phyloP scores from a whole-genome alignment of 2,113 vertebrate species.

The Smithornis capensis region DNA sequence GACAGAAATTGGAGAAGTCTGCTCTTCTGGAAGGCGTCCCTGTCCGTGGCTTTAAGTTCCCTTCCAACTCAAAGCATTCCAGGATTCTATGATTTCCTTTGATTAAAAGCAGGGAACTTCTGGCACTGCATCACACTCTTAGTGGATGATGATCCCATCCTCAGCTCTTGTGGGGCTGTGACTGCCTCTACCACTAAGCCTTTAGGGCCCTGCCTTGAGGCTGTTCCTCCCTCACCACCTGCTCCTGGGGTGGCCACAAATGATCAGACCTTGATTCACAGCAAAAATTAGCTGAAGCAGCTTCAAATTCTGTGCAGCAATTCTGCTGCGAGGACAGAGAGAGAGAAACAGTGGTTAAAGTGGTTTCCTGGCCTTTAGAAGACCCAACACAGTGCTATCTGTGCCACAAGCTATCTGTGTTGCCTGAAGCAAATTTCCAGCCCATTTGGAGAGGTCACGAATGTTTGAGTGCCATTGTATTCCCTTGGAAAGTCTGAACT shows the following conservation, averaged over 20 bases:
- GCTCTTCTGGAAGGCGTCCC: neutral
- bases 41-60: neutral
- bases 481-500: neutral
- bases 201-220: neutral
- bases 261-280: neutral
- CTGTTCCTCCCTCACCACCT: neutral
- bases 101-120: neutral
- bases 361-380: neutral
- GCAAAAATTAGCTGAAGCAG: neutral
- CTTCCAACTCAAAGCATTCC: neutral
- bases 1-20: neutral
- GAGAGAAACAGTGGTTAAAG: neutral
- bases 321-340: neutral
- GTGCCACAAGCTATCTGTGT: neutral
- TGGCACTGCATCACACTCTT: neutral
- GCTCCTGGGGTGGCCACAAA: neutral
- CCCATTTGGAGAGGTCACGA: neutral
- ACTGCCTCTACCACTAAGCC: neutral
- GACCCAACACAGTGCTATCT: rapidly evolving
- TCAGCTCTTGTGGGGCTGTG: rapidly evolving
- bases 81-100: neutral
- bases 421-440: neutral
- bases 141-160: neutral
- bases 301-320: neutral
- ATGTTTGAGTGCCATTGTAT: neutral